Conservation (phyloP, 2,113 vertebrate species). For the Mellivora capensis region DNA sequence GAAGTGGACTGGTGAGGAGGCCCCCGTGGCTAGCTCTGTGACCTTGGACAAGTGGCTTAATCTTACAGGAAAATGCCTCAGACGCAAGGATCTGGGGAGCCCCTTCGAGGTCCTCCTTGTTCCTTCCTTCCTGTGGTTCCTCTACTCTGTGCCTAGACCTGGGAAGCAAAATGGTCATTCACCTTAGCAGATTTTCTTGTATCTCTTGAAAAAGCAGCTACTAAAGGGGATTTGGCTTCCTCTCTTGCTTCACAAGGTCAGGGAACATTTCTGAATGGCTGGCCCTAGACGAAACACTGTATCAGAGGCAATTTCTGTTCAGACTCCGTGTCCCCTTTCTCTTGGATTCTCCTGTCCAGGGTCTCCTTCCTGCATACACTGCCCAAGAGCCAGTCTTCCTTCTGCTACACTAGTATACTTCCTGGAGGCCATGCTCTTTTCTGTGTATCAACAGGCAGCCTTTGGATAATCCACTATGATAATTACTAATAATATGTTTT, state of each 20-base stretch:
- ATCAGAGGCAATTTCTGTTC: neutral
- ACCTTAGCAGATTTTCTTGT: neutral
- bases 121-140: neutral
- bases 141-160: neutral
- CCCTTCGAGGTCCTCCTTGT: neutral
- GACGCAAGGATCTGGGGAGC: neutral
- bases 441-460: neutral
- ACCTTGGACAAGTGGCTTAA: neutral
- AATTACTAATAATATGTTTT: neutral
- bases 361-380: neutral
- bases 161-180: neutral
- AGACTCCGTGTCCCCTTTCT: neutral
- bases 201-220: neutral
- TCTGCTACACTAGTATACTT: accelerated
- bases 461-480: neutral
- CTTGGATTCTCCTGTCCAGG: neutral
- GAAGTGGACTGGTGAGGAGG: neutral
- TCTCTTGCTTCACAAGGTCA: neutral
- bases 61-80: neutral
- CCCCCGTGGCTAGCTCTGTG: neutral
- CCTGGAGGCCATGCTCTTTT: neutral
- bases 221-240: neutral
- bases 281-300: neutral
- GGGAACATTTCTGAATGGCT: neutral
- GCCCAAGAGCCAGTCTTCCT: neutral